Conservation (phyloP, 2,888 invertebrate genomes). For the Fissipunctia ypsillon region DNA sequence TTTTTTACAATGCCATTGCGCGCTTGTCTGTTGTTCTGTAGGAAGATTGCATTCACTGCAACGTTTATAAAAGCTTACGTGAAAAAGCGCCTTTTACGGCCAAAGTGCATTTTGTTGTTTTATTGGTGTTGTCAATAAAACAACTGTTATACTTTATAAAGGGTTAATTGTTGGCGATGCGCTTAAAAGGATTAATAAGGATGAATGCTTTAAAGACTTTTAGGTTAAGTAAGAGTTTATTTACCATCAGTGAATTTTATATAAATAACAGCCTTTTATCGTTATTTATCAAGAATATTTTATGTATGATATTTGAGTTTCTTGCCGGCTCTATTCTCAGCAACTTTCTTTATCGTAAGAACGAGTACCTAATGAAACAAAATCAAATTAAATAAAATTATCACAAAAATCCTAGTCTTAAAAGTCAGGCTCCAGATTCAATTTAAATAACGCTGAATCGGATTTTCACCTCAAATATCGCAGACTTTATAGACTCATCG, state of each 20-base stretch:
- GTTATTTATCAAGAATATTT: too few relatives aligned
- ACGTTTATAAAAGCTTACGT: slow-evolving; percentile 75
- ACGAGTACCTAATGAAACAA: neutral
- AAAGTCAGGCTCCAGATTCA: slow-evolving; percentile 4
- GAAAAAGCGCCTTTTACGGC: slow-evolving; percentile 73
- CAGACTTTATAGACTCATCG: slow-evolving; percentile 14
- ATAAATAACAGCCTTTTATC: neutral
- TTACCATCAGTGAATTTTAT: too few relatives aligned
- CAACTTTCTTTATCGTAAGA: neutral
- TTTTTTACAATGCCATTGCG: slow-evolving; percentile 71
- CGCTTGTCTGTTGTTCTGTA: slow-evolving; percentile 72
- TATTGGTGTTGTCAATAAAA: slow-evolving; percentile 50
- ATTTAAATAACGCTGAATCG: slow-evolving; percentile 29
- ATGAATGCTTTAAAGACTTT: slow-evolving; percentile 9
- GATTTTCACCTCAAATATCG: neutral
- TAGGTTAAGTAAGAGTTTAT: neutral
- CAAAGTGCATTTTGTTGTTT: slow-evolving; percentile 57
- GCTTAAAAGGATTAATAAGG: neutral
- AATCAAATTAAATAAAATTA: slow-evolving; percentile 3
- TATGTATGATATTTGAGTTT: neutral
- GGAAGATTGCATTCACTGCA: slow-evolving; percentile 76
- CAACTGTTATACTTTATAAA: slow-evolving; percentile 41
- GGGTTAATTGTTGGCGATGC: slow-evolving; percentile 53
- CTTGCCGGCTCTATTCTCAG: neutral
- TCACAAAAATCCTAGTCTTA: neutral